Percentiles rank a stretch among this genome's conserved stretches.
phyloP scores from a whole-genome alignment of 1,140 invertebrate genomes.

The Antheraea mylitta region DNA sequence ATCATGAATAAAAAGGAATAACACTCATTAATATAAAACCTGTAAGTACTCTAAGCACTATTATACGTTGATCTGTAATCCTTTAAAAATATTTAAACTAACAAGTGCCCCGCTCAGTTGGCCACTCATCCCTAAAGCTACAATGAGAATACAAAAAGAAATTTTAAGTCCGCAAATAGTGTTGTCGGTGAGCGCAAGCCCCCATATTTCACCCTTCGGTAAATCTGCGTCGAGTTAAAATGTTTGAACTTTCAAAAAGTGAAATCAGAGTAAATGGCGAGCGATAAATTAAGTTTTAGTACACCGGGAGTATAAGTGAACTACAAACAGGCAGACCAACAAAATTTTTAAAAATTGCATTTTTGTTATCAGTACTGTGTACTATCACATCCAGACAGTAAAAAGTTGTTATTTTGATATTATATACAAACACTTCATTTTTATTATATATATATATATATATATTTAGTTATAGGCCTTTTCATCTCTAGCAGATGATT shows the following conservation, averaged over 20 bases:
- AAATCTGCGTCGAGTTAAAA: slow-evolving; percentile 42
- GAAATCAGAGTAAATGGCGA: slow-evolving; percentile 51
- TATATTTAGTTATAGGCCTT: too few species aligned
- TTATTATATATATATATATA: too few species aligned
- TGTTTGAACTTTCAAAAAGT: slow-evolving; percentile 60
- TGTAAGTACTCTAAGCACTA: neutral
- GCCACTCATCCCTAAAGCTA: slow-evolving; percentile 43
- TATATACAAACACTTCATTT: too few species aligned
- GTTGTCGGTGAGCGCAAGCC: slow-evolving; percentile 24
- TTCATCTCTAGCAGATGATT: too few species aligned
- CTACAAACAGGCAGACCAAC: neutral
- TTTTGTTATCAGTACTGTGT: too few species aligned
- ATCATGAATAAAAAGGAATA: too few species aligned
- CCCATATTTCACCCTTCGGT: slow-evolving; percentile 62
- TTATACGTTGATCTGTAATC: slow-evolving; percentile 25
- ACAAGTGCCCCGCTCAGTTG: slow-evolving; percentile 49
- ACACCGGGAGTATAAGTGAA: slow-evolving; percentile 20
- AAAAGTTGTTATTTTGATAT: too few species aligned
- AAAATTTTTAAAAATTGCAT: too few species aligned
- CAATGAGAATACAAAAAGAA: slow-evolving; percentile 33
- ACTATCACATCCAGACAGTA: too few species aligned
- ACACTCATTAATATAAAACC: too few species aligned
- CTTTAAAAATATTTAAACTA: slow-evolving; percentile 31
- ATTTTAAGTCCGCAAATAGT: slow-evolving; percentile 55
- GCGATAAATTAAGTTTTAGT: slow-evolving; percentile 21